These are phyloP conservation scores for Acromyrmex charruanus DNA, from an alignment of 1,140 invertebrate species.

Conservation along the genomic window DNA sequence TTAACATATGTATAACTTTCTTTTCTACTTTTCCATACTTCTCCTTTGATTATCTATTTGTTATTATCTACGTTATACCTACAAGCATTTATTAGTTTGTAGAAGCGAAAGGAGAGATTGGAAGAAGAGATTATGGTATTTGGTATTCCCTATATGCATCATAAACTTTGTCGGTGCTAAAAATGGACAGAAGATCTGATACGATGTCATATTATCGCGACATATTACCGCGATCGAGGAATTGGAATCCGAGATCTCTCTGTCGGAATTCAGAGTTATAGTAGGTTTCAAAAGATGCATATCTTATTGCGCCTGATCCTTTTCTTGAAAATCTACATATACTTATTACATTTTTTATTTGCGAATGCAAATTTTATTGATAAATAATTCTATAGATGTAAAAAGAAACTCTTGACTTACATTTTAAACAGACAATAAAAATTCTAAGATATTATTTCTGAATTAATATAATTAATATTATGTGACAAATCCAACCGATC, in stretches of 20 bases:
- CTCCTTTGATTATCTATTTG: neutral
- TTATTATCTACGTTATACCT: slow-evolving; percentile 3
- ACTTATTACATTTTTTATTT: neutral
- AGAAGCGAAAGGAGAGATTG: neutral
- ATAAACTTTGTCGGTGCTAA: slow-evolving; percentile 37
- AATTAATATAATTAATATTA: neutral
- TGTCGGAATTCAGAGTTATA: slow-evolving; percentile 47
- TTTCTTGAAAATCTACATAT: neutral
- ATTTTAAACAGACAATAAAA: neutral
- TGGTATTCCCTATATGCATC: slow-evolving; percentile 14
- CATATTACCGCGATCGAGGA: neutral
- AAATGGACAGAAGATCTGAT: slow-evolving; percentile 49
- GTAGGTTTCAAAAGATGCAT: slow-evolving; percentile 17
- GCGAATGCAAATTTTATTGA: neutral
- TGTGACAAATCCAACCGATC: neutral
- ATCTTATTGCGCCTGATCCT: slow-evolving; percentile 8
- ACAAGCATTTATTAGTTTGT: slow-evolving; percentile 4
- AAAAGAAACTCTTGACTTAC: neutral
- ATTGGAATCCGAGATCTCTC: slow-evolving; percentile 50
- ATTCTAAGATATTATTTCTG: neutral
- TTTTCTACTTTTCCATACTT: neutral
- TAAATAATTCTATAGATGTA: neutral
- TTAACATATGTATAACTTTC: neutral
- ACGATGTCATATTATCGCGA: slow-evolving; percentile 3
- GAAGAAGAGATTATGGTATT: slow-evolving; percentile 22